Base-by-base conservation (phyloP, 1,140 invertebrate genomes). In the Acromyrmex heyeri region DNA sequence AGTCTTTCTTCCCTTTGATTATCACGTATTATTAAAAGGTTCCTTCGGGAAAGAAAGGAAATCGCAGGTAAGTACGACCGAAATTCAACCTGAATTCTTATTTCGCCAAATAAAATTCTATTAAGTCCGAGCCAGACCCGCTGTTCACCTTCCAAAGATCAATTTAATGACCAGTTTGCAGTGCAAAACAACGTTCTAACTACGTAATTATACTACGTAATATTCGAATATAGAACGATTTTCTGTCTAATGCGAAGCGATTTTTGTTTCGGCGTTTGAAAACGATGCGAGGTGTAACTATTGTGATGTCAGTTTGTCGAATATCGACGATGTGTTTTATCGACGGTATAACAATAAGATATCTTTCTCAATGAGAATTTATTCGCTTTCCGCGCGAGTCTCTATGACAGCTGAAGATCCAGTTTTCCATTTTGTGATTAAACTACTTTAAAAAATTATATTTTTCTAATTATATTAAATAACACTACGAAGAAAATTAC, bases 1-100 rank as follows among this genome's bases (percentile, higher is more conserved):
- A 21, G 10, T 44, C 34, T 67, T 21, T 21, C 5, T 44, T 16
- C 38, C 38, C 5, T 27, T 69, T 50, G 38, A 69, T 69, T 69
- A 69, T 21, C 38, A 0, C 21, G 44, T 48, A 27, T 69, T 69
- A 50, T 69, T 69, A 69, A 69, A 44, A 69, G 65, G 65, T 50
- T 50, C n/a, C 65, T 8, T 48, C 6, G 38, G 38, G 30, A 38
- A 69, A 50, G 34, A 50, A 62, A 50, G 65, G 65, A 69, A 50
- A 50, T 48, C 65, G 21, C 65, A 69, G 65, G 65, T 69, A 69
- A 65, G 7, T 27, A 16, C 5, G 65, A 48, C 4, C 64, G n/a
- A 38, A 48, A 24, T 21, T 65, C 30, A 65, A 38, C n/a, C n/a
- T 38, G 65, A 16, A 69, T 7, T 69, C n/a, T 48, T 7, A 14